These are phyloP conservation scores for Sitta carolinensis DNA, from an alignment of 2,797 vertebrate genomes.

Conservation along the genomic window DNA sequence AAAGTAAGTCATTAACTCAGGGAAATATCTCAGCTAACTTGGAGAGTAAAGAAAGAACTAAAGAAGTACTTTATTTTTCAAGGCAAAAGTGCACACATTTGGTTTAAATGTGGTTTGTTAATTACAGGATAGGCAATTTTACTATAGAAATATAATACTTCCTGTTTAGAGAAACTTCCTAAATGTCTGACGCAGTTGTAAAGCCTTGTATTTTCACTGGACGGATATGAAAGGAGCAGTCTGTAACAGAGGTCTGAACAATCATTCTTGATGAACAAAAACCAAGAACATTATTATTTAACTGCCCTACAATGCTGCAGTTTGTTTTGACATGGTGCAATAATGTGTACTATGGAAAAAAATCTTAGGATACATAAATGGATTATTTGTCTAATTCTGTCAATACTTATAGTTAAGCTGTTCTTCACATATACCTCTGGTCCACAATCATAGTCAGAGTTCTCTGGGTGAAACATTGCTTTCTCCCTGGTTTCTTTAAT, in stretches of 20 bases:
- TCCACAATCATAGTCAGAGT: neutral
- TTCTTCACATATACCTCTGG: neutral
- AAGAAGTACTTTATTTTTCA: neutral
- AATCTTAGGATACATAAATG: neutral
- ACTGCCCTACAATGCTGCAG: neutral
- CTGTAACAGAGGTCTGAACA: neutral
- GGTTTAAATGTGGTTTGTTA: neutral
- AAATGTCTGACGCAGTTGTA: neutral
- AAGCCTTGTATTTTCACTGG: neutral
- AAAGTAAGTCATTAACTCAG: constrained; percentile 48
- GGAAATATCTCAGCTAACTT: neutral
- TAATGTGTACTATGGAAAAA: neutral
- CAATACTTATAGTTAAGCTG: neutral
- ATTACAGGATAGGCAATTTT: neutral
- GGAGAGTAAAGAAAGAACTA: neutral
- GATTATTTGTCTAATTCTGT: neutral
- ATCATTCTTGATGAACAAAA: neutral
- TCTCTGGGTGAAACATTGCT: neutral
- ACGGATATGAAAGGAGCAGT: neutral
- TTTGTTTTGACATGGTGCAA: neutral
- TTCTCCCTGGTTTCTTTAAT: neutral
- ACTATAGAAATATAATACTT: neutral
- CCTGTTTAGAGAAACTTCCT: neutral
- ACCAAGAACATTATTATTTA: neutral
- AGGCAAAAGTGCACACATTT: neutral